Conservation (phyloP, 2,797 vertebrate species). For the Pantherophis alleghaniensis region DNA sequence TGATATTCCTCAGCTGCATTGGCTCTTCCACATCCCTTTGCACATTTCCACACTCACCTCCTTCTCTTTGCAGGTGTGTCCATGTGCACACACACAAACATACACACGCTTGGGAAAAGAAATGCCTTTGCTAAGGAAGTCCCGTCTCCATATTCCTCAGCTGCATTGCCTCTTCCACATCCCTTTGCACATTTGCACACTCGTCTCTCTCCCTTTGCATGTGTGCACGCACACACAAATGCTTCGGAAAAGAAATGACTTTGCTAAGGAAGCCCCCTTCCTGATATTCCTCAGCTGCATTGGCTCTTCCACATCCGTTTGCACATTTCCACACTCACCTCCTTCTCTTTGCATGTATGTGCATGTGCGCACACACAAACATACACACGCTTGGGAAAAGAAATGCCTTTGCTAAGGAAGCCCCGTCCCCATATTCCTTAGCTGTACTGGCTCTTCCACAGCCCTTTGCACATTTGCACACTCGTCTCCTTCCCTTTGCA, state of each 20-base stretch:
- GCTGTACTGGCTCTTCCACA: not conserved
- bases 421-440: not conserved
- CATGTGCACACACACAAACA: no score
- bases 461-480: not conserved
- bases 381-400: no score
- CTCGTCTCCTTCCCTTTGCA: no score
- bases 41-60: no score
- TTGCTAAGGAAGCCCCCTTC: no score
- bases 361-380: fast-evolving
- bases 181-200: not conserved
- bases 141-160: not conserved
- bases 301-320: not conserved
- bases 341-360: not conserved
- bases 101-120: no score
- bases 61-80: no score
- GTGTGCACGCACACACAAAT: no score
- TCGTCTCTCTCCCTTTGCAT: no score
- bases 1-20: not conserved
- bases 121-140: no score
- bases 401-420: no score
- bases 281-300: not conserved
- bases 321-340: not conserved
- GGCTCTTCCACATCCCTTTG: not conserved
- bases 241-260: no score
- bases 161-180: not conserved